Percentiles rank a stretch among this genome's conserved stretches.
phyloP scores from a whole-genome alignment of 92 coral and sea anemone species.

The Diadumene lineata region DNA sequence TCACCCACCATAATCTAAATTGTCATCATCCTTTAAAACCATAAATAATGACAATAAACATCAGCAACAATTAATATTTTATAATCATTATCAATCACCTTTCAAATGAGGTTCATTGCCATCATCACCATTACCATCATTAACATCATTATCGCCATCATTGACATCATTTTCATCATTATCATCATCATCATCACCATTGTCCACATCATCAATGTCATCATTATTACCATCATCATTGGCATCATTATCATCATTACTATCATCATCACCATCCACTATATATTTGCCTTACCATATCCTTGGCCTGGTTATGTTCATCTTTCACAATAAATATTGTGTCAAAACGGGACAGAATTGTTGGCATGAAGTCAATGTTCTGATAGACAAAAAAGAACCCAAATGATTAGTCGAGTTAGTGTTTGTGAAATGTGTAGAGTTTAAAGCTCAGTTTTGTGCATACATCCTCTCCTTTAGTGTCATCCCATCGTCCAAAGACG shows the following conservation, averaged over 20 bases:
- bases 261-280: no score
- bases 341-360: slow-evolving; percentile 97
- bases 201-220: not conserved
- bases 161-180: not conserved
- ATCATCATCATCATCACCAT: not conserved
- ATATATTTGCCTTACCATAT: slow-evolving; percentile 65
- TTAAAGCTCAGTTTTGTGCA: no score
- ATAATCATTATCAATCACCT: not conserved
- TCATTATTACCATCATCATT: not conserved
- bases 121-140: not conserved
- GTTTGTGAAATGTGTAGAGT: not conserved
- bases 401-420: not conserved
- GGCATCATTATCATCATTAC: not conserved
- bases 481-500: slow-evolving; percentile 99
- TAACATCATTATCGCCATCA: not conserved
- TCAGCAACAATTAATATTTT: not conserved
- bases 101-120: not conserved
- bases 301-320: slow-evolving; percentile 93
- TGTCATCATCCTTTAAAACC: no score
- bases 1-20: no score
- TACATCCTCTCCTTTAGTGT: slow-evolving; percentile 96
- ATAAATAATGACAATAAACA: not conserved
- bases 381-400: slow-evolving; percentile 27
- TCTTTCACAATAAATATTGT: slow-evolving; percentile 95
- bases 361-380: slow-evolving; percentile 99